phyloP scores from a whole-genome alignment of 2,888 invertebrate genomes.

The Onthophagus sagittarius region DNA sequence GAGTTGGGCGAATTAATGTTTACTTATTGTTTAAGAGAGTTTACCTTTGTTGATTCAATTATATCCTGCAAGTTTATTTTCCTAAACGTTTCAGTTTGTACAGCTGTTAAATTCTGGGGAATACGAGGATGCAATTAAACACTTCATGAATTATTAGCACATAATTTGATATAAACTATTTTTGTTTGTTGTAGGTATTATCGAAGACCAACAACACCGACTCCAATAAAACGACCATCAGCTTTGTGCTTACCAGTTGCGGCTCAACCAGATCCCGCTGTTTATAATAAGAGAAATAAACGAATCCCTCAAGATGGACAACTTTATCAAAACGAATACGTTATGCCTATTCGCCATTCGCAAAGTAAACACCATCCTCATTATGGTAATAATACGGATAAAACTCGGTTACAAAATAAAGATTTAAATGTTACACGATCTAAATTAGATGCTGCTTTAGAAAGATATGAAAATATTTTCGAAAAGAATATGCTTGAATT shows the following conservation, averaged over 20 bases:
- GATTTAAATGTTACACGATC: constrained; percentile 27
- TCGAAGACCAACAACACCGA: constrained; percentile 27
- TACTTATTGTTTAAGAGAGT: not conserved
- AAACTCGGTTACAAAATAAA: not conserved
- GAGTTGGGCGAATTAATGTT: not conserved
- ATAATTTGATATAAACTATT: not conserved
- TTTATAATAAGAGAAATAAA: constrained; percentile 26
- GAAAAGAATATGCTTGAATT: constrained; percentile 21
- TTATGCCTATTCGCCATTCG: not conserved
- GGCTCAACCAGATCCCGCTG: constrained; percentile 41
- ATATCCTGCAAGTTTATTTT: not conserved
- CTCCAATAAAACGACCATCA: constrained; percentile 41
- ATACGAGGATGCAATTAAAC: not conserved
- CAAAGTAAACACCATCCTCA: not conserved
- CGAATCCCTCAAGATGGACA: constrained; percentile 26
- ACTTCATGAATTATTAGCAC: not conserved
- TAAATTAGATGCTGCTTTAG: constrained; percentile 31
- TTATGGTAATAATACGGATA: not conserved
- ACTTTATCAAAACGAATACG: constrained; percentile 12
- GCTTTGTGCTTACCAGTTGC: constrained; percentile 41
- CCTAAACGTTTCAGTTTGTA: not conserved
- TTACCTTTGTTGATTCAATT: not conserved
- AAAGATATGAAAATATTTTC: constrained; percentile 32
- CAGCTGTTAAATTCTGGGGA: not conserved
- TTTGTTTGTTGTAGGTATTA: constrained; percentile 32